A percentile compares a stretch with the other conserved stretches of the same genome.
phyloP scores from a whole-genome alignment of 2,888 invertebrate genomes.

The Lutraria lutraria region DNA sequence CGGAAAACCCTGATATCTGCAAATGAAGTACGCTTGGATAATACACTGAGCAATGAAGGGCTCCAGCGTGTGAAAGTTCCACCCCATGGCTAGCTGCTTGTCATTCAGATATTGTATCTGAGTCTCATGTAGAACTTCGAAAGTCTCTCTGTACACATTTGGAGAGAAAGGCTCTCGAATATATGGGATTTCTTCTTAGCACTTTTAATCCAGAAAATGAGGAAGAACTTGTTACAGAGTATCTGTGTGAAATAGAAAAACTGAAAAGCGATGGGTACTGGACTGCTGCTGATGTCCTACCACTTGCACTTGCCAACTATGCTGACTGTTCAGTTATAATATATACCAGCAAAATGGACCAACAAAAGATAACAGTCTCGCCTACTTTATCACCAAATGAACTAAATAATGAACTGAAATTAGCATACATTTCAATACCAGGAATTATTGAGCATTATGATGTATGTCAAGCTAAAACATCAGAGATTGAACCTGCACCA shows the following conservation, averaged over 20 bases:
- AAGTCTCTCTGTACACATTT: background rate
- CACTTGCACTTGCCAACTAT: constrained; percentile 2
- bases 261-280: constrained; percentile 21
- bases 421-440: constrained; percentile 1
- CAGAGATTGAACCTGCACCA: background rate
- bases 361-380: background rate
- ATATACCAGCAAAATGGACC: constrained; percentile 20
- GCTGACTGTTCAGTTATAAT: background rate
- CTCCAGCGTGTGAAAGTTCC: background rate
- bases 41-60: background rate
- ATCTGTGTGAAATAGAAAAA: background rate
- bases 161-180: background rate
- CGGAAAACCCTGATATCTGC: background rate
- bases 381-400: background rate
- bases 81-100: background rate
- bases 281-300: constrained; percentile 21
- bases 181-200: background rate
- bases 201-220: constrained; percentile 1
- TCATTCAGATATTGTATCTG: background rate
- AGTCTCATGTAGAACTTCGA: background rate
- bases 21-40: background rate
- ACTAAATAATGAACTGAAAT: background rate
- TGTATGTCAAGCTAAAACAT: background rate
- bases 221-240: background rate
- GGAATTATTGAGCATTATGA: background rate